A percentile compares a stretch with the other conserved stretches of the same genome.
Evolutionary conservation across 1,140 invertebrate genomes (phyloP).

Genomic region (Papilio aristodemus): DNA sequence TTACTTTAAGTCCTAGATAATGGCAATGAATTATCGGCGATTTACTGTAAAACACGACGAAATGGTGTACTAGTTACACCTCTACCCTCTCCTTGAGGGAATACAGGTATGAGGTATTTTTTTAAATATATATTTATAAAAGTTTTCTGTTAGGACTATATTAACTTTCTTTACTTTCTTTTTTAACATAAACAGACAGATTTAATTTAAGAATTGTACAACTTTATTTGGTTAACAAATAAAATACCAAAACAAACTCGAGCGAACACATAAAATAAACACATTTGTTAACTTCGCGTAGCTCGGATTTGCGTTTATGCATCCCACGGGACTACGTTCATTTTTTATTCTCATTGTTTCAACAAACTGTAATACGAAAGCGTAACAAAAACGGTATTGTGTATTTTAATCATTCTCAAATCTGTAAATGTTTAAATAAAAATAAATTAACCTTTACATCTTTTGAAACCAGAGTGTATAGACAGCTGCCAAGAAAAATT

Average conservation of each 20-base stretch:
- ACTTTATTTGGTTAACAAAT: background rate
- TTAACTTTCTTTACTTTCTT: no score
- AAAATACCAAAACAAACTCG: conserved; percentile 2
- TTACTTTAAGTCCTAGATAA: no score
- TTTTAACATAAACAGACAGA: background rate
- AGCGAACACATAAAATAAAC: conserved; percentile 14
- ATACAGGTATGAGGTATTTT: no score
- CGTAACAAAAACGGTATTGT: conserved; percentile 6
- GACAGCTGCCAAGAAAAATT: no score
- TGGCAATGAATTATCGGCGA: no score
- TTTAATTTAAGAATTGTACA: background rate
- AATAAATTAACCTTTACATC: background rate
- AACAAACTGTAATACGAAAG: conserved; percentile 10
- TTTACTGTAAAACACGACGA: no score
- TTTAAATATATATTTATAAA: no score
- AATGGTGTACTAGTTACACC: no score
- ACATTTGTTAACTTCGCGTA: background rate
- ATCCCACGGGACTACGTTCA: conserved; percentile 20
- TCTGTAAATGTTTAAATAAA: background rate
- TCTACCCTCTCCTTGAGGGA: no score
- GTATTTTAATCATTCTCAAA: background rate
- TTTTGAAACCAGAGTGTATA: background rate
- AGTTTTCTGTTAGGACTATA: no score
- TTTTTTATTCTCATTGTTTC: conserved; percentile 19
- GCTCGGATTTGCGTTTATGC: conserved; percentile 23